A percentile compares a stretch with the other conserved stretches of the same genome.
These are phyloP conservation scores for Onychomys torridus DNA, from an alignment of 2,797 vertebrate genomes.

Conservation along the genomic window DNA sequence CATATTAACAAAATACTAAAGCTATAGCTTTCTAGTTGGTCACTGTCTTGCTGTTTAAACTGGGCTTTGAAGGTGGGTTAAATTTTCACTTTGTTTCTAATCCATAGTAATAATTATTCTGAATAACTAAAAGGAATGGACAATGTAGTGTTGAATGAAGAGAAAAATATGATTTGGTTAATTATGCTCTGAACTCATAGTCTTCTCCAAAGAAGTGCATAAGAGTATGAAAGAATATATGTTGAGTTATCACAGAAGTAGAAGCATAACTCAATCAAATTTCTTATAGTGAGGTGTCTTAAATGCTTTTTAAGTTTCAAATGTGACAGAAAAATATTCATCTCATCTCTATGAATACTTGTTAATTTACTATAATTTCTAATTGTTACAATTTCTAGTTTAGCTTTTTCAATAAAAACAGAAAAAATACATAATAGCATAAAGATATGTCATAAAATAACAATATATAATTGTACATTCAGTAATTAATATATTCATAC, in stretches of 20 bases:
- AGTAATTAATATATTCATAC: neutral
- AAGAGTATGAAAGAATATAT: neutral
- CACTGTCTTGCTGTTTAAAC: neutral
- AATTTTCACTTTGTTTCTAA: neutral
- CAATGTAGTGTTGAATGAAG: neutral
- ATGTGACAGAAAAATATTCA: neutral
- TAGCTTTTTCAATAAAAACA: conserved; percentile 3
- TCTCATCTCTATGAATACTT: neutral
- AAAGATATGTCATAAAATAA: neutral
- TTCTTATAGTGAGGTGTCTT: neutral
- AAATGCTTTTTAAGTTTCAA: conserved; percentile 9
- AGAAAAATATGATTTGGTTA: neutral
- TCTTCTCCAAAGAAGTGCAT: neutral
- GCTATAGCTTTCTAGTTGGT: neutral
- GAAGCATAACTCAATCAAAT: neutral
- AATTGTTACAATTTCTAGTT: neutral
- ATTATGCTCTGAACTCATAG: neutral
- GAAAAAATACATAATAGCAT: neutral
- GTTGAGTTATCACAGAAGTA: neutral
- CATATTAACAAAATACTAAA: neutral
- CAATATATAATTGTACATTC: neutral
- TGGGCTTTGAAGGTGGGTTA: neutral
- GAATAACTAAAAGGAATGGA: neutral
- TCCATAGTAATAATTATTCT: neutral
- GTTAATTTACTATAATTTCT: neutral